Evolutionary conservation across 2,113 vertebrate genomes (phyloP), one percentile per base, ranked within the genome.

Genomic region (Pygoscelis adeliae): DNA sequence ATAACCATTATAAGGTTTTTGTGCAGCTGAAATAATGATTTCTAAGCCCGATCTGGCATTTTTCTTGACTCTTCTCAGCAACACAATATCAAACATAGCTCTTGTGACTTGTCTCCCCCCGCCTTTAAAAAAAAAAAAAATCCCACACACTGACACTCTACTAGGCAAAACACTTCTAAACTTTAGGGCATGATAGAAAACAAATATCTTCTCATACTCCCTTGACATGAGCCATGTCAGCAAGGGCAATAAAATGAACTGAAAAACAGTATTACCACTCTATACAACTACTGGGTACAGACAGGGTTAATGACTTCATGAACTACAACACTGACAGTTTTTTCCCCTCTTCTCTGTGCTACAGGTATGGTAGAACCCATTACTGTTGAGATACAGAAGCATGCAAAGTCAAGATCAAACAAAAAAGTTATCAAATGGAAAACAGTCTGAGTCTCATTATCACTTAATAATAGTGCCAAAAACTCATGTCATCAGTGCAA

Each of bases 401-500:
- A 90, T 3, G 56, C 10, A 34, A 79, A 96, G 30, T 26, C 50
- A 92, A 87, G 89, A 97, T 97, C 89, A 97, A 97, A 96, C 83
- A 95, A 87, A 95, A 71, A 91, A 71, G 14, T 53, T 95, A 83
- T 94, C 84, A 95, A 96, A 94, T 89, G 22, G 56, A 97, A 93
- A 92, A 79, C 21, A 22, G 32, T 36, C 55, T 2, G 11, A 93
- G 36, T 82, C 77, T 97, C 93, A 97, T 97, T 97, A 97, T 96
- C 97, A 93, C 96, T 94, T 96, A 79, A 73, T 95, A 96, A 95
- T 91, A n/a, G 89, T 96, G 95, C 73, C 87, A 97, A 96, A 93
- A 95, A 9, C 22, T 79, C 70, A 50, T 59, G 47, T 62, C 77
- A 91, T 59, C 53, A 21, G 61, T 85, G 94, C 4, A 89, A 96